Conservation (phyloP, 2,888 invertebrate genomes). For the Galeopsomyia nigrocyanea region DNA sequence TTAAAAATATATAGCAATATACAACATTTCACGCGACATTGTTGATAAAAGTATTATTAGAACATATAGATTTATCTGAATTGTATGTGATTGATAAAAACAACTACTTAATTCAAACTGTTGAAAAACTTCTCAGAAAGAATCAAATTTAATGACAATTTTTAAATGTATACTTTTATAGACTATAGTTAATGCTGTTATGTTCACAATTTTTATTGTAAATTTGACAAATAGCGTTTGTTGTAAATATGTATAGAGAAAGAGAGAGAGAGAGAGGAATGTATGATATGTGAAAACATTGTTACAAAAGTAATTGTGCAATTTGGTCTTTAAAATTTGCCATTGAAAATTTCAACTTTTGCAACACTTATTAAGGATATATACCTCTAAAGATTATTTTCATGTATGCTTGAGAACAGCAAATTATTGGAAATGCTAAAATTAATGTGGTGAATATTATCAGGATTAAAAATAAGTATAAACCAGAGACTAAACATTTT, state of each 20-base stretch:
- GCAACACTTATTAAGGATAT: no score
- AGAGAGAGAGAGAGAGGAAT: conserved; percentile 25
- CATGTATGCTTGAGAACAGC: no score
- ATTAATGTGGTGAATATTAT: neutral
- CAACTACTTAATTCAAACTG: no score
- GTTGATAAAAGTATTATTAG: no score
- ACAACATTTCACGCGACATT: no score
- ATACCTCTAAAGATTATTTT: no score
- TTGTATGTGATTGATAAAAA: no score
- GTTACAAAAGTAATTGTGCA: conserved; percentile 26
- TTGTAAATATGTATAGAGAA: conserved; percentile 48
- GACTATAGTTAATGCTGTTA: conserved; percentile 27
- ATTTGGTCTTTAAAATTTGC: conserved; percentile 32
- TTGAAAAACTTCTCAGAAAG: no score
- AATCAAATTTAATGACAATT: conserved; percentile 5
- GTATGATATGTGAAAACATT: conserved; percentile 35
- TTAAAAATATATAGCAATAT: no score
- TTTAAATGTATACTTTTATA: conserved; percentile 14
- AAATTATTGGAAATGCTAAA: no score
- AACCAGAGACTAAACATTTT: conserved; percentile 11
- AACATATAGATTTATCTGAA: no score
- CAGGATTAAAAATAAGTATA: conserved; percentile 16
- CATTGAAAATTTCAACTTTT: neutral
- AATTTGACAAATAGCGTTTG: conserved; percentile 26
- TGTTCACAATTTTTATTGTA: conserved; percentile 21